Evolutionary conservation across 1,140 invertebrate species (phyloP).

Genomic region (Drosophila aff.): DNA sequence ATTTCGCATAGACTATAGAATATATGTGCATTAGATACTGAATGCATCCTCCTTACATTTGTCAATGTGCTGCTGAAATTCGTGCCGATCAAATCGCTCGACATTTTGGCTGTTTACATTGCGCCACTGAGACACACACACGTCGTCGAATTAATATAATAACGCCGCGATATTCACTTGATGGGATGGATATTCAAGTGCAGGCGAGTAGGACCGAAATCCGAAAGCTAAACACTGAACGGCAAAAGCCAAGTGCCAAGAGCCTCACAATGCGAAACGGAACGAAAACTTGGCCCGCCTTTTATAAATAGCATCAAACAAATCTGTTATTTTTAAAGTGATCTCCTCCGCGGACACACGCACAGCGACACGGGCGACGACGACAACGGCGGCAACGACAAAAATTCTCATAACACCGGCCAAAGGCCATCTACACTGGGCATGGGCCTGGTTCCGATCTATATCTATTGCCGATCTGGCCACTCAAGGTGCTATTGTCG

Average conservation of each 20-base stretch:
- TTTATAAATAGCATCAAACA: constrained; percentile 83
- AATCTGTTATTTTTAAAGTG: constrained; percentile 82
- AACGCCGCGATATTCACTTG: constrained; percentile 38
- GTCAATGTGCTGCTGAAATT: constrained; percentile 70
- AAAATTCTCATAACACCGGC: constrained; percentile 52
- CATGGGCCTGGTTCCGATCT: constrained; percentile 17
- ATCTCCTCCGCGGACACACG: constrained; percentile 65
- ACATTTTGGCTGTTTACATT: constrained; percentile 77
- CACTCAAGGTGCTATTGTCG: constrained; percentile 21
- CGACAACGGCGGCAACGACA: constrained; percentile 19
- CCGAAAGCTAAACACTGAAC: constrained; percentile 25
- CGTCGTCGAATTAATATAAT: constrained; percentile 45
- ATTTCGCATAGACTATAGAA: background rate
- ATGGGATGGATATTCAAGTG: constrained; percentile 59
- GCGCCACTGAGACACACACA: constrained; percentile 51
- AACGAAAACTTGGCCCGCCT: constrained; percentile 76
- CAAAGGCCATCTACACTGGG: constrained; percentile 40
- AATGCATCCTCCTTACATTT: constrained; percentile 65
- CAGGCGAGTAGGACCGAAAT: constrained; percentile 47
- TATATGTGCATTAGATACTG: background rate
- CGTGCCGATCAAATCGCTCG: constrained; percentile 71
- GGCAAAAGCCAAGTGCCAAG: constrained; percentile 39
- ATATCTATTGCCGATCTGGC: constrained; percentile 22
- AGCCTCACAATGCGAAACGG: constrained; percentile 47
- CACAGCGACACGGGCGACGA: constrained; percentile 48